phyloP scores from a whole-genome alignment of 2,797 vertebrate genomes.

The Buceros bicornis region DNA sequence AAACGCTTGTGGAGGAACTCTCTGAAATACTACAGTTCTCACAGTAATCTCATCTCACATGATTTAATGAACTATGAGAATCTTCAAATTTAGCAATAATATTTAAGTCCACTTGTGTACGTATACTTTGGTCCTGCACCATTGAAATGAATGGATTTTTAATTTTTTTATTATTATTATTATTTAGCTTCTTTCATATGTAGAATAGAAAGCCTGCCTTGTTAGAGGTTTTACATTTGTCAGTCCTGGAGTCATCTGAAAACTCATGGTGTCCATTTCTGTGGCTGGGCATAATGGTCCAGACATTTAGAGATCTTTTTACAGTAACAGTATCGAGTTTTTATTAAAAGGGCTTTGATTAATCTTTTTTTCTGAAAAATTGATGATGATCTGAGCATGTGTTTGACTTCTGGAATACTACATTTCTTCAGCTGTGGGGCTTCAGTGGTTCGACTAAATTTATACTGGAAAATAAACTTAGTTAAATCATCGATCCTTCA shows the following conservation, averaged over 20 bases:
- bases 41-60: neutral
- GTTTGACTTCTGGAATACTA: neutral
- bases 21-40: neutral
- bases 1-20: neutral
- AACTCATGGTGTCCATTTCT: neutral
- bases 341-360: constrained; percentile 15
- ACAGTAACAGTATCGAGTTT: neutral
- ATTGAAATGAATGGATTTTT: neutral
- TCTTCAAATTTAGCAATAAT: neutral
- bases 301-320: neutral
- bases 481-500: neutral
- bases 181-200: neutral
- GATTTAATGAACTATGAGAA: neutral
- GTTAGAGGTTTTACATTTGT: neutral
- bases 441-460: neutral
- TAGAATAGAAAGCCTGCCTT: neutral
- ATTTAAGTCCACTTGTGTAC: neutral
- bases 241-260: neutral
- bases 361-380: constrained; percentile 21
- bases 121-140: neutral
- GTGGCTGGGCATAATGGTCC: neutral
- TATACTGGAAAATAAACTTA: neutral
- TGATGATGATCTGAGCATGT: neutral
- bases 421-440: neutral
- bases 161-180: neutral